Percentiles rank a stretch among this genome's conserved stretches.
Evolutionary conservation across 2,888 invertebrate genomes (phyloP).

Genomic region (Lutraria lutraria): DNA sequence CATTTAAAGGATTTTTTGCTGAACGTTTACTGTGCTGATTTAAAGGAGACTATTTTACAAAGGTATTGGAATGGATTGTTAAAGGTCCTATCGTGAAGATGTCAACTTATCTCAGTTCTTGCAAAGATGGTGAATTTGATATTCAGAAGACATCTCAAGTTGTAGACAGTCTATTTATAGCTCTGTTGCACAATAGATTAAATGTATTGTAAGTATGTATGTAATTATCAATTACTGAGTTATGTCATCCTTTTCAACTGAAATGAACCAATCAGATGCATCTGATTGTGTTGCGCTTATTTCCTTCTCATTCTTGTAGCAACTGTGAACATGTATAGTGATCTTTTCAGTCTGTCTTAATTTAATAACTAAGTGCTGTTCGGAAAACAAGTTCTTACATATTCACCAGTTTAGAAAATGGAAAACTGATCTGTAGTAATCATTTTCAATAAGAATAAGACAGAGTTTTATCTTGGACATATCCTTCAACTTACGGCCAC

Average conservation of each 20-base stretch:
- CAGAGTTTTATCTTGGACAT: neutral
- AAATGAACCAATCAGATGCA: too few species aligned
- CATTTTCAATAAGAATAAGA: neutral
- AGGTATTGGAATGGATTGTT: neutral
- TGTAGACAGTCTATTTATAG: constrained; percentile 27
- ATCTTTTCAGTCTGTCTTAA: too few species aligned
- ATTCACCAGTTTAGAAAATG: too few species aligned
- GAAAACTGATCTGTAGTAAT: neutral
- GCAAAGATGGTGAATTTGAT: neutral
- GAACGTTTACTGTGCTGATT: neutral
- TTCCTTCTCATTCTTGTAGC: too few species aligned
- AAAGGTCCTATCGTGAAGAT: neutral
- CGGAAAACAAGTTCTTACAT: too few species aligned
- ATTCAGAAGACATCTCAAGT: neutral
- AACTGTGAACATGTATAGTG: too few species aligned
- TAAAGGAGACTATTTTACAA: neutral
- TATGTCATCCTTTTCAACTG: too few species aligned
- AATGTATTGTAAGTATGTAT: constrained; percentile 38
- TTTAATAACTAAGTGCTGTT: too few species aligned
- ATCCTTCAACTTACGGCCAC: neutral
- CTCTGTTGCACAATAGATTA: constrained; percentile 19
- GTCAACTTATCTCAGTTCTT: neutral
- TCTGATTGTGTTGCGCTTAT: too few species aligned
- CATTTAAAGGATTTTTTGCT: neutral
- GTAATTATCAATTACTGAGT: too few species aligned